Evolutionary conservation across 2,797 vertebrate species (phyloP).

Genomic region (Oceanodroma leucorhoa): DNA sequence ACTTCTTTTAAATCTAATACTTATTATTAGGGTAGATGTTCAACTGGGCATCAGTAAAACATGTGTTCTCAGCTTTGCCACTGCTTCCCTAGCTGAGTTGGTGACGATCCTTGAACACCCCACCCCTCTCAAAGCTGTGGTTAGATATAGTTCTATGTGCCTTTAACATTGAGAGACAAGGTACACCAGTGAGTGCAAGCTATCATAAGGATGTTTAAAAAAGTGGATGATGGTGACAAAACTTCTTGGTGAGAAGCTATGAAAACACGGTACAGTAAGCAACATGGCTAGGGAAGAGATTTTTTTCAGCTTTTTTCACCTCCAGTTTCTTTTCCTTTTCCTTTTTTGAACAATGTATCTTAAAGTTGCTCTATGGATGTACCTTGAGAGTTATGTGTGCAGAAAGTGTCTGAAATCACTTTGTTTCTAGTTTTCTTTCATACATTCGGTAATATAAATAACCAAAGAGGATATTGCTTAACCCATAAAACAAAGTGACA

Average conservation of each 20-base stretch:
- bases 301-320: neutral
- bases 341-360: neutral
- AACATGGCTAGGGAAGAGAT: neutral
- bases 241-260: neutral
- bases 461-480: constrained; percentile 60
- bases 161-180: neutral
- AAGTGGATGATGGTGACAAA: neutral
- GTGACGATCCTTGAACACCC: neutral
- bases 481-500: constrained; percentile 57
- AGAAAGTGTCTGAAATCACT: constrained; percentile 32
- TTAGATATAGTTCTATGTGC: neutral
- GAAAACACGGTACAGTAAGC: neutral
- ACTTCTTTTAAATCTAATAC: neutral
- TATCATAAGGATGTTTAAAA: neutral
- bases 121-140: neutral
- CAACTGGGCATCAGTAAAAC: neutral
- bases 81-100: neutral
- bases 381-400: constrained; percentile 3
- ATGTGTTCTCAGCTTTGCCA: neutral
- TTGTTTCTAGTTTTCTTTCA: constrained; percentile 54
- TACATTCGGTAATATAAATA: constrained; percentile 4
- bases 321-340: neutral
- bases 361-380: neutral
- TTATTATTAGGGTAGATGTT: neutral
- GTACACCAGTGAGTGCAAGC: neutral